Evolutionary conservation across 2,888 invertebrate species (phyloP).

Genomic region (Lamellibrachia columna): DNA sequence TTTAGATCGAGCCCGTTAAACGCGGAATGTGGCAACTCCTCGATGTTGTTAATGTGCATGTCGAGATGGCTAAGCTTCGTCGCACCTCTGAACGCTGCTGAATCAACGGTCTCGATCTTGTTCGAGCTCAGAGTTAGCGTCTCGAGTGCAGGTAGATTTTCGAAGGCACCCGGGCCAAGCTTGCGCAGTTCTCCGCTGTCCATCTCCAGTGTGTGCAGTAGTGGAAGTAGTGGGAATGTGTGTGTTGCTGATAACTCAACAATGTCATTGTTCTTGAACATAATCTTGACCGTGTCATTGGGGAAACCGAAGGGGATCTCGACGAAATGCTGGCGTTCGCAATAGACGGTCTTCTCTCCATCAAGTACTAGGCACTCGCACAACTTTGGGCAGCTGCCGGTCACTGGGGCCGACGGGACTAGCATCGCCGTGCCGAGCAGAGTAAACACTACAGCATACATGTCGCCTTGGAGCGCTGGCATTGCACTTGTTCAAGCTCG

Average conservation of each 20-base stretch:
- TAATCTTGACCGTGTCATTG: conserved; percentile 32
- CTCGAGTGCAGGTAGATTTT: conserved; percentile 30
- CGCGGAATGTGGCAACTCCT: no score
- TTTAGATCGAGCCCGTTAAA: no score
- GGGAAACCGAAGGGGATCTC: conserved; percentile 31
- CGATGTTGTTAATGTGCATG: no score
- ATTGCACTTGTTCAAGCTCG: no score
- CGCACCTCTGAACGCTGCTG: conserved; percentile 26
- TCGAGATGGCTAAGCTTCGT: conserved; percentile 28
- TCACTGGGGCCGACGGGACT: no score
- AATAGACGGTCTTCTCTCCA: no score
- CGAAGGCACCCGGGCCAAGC: conserved; percentile 28
- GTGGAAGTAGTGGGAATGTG: conserved; percentile 28
- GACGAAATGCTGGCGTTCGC: no score
- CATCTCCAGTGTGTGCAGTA: conserved; percentile 31
- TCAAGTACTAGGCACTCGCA: no score
- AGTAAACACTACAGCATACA: no score
- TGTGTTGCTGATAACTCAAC: not conserved
- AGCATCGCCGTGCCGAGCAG: no score
- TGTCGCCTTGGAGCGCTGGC: no score
- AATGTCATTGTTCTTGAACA: conserved; percentile 31
- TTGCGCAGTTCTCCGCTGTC: conserved; percentile 28
- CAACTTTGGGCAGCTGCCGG: no score
- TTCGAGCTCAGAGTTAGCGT: conserved; percentile 31
- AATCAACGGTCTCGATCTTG: conserved; percentile 25